These are phyloP conservation scores for Setophaga petechia DNA, from an alignment of 2,113 vertebrate genomes.

Conservation along the genomic window DNA sequence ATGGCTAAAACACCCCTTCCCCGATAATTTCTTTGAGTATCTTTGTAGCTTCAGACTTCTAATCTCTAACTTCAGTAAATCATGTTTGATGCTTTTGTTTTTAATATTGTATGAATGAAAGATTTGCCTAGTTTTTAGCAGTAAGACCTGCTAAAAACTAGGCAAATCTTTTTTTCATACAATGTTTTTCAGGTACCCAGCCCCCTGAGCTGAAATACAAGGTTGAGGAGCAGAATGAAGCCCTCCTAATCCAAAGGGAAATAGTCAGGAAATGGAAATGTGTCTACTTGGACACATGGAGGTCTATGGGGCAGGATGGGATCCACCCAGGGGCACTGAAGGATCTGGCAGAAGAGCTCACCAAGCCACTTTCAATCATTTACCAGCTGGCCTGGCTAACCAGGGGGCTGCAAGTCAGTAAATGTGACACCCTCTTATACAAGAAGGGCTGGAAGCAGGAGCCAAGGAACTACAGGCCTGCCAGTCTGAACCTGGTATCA, in stretches of 20 bases:
- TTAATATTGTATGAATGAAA: background rate
- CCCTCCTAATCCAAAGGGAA: background rate
- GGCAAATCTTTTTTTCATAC: too few relatives aligned
- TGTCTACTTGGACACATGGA: too few relatives aligned
- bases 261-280: too few relatives aligned
- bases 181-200: background rate
- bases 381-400: background rate
- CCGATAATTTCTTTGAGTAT: background rate
- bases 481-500: fast-evolving
- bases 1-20: background rate
- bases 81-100: background rate
- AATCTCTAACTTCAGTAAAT: background rate
- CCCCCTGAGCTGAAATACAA: background rate
- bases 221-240: background rate
- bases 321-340: background rate
- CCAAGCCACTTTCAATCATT: background rate
- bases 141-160: too few relatives aligned
- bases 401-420: background rate
- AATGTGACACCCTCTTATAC: background rate
- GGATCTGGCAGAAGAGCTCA: background rate
- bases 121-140: background rate
- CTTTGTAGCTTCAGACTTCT: background rate
- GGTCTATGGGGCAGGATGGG: background rate
- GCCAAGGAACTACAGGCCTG: background rate
- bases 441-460: background rate